Conservation (phyloP, 2,888 invertebrate genomes). For the Cryptocephalus primarius region DNA sequence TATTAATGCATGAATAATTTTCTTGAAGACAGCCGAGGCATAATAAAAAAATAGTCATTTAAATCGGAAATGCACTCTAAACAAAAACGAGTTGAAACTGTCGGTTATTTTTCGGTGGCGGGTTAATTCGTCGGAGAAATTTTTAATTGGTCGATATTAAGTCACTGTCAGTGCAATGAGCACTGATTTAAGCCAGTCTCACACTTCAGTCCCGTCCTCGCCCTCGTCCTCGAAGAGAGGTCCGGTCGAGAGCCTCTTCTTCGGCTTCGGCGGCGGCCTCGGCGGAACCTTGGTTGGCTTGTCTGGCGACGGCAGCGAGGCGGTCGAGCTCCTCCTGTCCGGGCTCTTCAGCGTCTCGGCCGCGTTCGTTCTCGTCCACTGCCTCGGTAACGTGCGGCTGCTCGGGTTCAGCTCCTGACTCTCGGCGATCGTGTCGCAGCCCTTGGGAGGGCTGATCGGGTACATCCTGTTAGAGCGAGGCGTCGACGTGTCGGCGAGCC, state of each 20-base stretch:
- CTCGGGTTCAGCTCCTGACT: conserved; percentile 38
- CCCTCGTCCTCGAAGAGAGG: conserved; percentile 80
- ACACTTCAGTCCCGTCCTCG: conserved; percentile 83
- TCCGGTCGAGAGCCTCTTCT: conserved; percentile 62
- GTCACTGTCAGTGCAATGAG: conserved; percentile 27
- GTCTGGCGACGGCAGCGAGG: conserved; percentile 13
- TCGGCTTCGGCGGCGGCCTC: conserved; percentile 75
- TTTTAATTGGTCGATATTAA: conserved; percentile 16
- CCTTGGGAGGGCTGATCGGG: conserved; percentile 30
- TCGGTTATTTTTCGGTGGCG: too few relatives aligned
- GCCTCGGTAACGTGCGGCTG: conserved; percentile 34
- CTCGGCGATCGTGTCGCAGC: conserved; percentile 42
- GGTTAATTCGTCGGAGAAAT: too few relatives aligned
- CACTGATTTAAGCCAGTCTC: conserved; percentile 41
- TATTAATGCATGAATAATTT: too few relatives aligned
- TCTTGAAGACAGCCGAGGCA: too few relatives aligned
- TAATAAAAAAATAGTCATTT: too few relatives aligned
- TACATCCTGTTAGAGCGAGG: conserved; percentile 36
- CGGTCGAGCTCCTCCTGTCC: conserved; percentile 32
- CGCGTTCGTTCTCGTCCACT: conserved; percentile 32
- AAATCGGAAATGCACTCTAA: too few relatives aligned
- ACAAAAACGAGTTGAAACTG: too few relatives aligned
- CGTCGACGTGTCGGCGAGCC: conserved; percentile 39
- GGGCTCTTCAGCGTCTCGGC: conserved; percentile 40
- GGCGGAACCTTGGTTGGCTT: conserved; percentile 59